These are phyloP conservation scores for Drosophila orosa DNA, from an alignment of 1,140 invertebrate species.

Conservation along the genomic window DNA sequence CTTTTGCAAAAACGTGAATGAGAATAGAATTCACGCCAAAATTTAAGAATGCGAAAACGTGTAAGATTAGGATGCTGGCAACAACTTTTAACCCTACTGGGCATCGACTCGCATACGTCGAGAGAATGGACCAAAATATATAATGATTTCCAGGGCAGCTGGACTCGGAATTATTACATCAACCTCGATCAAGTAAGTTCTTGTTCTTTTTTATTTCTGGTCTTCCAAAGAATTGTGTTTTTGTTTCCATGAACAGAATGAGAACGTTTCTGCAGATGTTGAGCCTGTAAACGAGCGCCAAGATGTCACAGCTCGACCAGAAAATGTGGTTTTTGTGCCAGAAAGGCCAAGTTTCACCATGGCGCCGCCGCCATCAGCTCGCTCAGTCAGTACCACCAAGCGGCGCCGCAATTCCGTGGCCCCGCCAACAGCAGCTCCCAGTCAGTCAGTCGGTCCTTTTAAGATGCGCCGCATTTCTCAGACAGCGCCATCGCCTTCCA, in stretches of 20 bases:
- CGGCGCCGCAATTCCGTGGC: background rate
- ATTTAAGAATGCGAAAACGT: slow-evolving; percentile 1
- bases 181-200: background rate
- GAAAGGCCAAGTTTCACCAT: background rate
- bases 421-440: background rate
- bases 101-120: background rate
- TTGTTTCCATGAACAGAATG: background rate
- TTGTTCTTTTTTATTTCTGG: no score
- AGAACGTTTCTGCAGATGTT: background rate
- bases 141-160: background rate
- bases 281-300: background rate
- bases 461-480: no score
- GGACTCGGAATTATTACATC: background rate
- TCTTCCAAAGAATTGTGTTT: background rate
- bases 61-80: background rate
- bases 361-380: background rate
- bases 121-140: background rate
- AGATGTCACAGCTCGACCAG: background rate
- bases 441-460: rapidly evolving
- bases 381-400: background rate
- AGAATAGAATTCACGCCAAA: background rate
- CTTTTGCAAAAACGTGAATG: background rate
- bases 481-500: no score
- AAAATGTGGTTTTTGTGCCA: background rate
- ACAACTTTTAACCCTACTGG: background rate